Conservation (phyloP, 1,140 invertebrate species). For the Spodoptera litura region DNA sequence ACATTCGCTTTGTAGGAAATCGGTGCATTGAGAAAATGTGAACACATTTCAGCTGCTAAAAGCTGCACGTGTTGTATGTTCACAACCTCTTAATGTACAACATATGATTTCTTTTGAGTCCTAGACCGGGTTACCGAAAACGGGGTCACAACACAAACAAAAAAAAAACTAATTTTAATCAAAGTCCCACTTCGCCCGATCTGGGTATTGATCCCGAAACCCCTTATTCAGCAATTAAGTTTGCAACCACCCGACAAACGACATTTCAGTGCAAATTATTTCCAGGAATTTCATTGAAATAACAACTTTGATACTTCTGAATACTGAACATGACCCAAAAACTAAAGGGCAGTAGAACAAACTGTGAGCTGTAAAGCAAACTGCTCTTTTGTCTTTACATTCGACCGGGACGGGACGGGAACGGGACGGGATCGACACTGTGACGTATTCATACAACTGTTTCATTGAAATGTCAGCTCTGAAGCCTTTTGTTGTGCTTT, state of each 20-base stretch:
- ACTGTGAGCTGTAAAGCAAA: background rate
- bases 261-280: background rate
- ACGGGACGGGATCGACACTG: background rate
- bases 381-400: background rate
- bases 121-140: no score
- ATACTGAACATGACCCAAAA: constrained; percentile 17
- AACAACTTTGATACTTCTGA: background rate
- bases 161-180: no score
- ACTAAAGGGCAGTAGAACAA: background rate
- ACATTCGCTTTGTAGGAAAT: background rate
- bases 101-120: no score
- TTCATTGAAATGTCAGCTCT: no score
- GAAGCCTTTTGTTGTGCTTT: background rate
- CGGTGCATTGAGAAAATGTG: background rate
- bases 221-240: no score
- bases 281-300: background rate
- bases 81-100: no score
- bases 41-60: background rate
- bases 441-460: background rate
- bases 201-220: no score
- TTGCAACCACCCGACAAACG: no score
- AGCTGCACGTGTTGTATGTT: no score
- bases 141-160: no score
- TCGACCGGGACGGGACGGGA: background rate
- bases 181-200: no score